Evolutionary conservation across 2,888 invertebrate genomes (phyloP).

Genomic region (Spisula solida): DNA sequence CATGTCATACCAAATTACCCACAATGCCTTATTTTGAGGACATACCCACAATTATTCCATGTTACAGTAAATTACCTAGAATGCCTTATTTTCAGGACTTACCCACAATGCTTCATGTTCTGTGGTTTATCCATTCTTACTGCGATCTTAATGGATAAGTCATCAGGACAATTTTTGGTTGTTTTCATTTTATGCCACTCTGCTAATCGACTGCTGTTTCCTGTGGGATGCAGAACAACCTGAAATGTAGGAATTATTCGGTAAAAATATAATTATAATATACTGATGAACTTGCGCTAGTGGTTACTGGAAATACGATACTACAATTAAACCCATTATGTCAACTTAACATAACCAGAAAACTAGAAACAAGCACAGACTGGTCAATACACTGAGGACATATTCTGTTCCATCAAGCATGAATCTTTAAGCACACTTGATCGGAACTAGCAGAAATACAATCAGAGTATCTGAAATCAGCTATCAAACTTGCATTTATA

Average conservation of each 20-base stretch:
- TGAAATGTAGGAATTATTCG: slow-evolving; percentile 69
- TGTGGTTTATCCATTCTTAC: slow-evolving; percentile 99
- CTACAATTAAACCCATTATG: neutral
- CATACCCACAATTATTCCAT: too few species aligned
- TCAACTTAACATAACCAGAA: neutral
- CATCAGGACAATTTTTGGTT: slow-evolving; percentile 97
- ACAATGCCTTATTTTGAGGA: too few species aligned
- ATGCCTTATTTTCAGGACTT: slow-evolving; percentile 81
- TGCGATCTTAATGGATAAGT: slow-evolving; percentile 98
- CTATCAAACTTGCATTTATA: slow-evolving; percentile 14
- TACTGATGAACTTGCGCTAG: neutral
- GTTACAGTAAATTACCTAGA: too few species aligned
- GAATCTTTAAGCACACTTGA: slow-evolving; percentile 5
- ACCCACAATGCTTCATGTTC: slow-evolving; percentile 99
- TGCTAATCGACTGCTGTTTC: slow-evolving; percentile 89
- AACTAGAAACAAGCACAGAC: slow-evolving; percentile 11
- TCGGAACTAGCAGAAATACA: slow-evolving; percentile 5
- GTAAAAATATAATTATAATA: neutral
- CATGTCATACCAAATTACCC: slow-evolving; percentile 93
- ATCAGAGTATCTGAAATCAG: slow-evolving; percentile 9
- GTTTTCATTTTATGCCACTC: slow-evolving; percentile 99
- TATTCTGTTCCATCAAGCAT: slow-evolving; percentile 3
- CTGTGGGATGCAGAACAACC: slow-evolving; percentile 89
- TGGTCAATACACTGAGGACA: slow-evolving; percentile 2
- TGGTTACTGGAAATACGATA: neutral